A percentile compares a stretch with the other conserved stretches of the same genome.
These are phyloP conservation scores for Seira musarum DNA, from an alignment of 2,888 invertebrate species.

Conservation along the genomic window DNA sequence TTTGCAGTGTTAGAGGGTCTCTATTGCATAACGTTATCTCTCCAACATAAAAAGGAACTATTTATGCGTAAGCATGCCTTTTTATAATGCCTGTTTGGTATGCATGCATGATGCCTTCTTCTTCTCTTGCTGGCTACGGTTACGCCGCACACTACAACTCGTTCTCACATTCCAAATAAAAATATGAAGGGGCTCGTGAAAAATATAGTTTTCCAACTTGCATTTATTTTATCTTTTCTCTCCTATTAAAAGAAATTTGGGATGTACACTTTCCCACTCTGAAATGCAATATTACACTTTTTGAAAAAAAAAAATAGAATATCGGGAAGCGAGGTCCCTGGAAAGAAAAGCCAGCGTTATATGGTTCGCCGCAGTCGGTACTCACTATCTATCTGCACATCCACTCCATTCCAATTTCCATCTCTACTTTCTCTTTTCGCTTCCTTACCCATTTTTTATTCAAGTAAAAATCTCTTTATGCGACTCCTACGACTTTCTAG, in stretches of 20 bases:
- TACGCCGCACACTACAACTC: background rate
- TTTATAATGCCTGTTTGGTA: slow-evolving; percentile 17
- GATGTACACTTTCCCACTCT: background rate
- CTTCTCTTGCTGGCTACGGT: background rate
- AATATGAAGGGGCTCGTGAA: slow-evolving; percentile 6
- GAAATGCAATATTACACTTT: slow-evolving; percentile 5
- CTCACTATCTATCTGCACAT: slow-evolving; percentile 3
- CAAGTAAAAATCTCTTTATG: slow-evolving; percentile 41
- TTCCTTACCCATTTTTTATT: slow-evolving; percentile 32
- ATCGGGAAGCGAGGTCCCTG: background rate
- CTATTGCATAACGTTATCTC: slow-evolving; percentile 48
- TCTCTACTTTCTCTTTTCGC: slow-evolving; percentile 5
- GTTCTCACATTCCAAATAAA: background rate
- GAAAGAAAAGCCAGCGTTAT: background rate
- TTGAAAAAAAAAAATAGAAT: background rate
- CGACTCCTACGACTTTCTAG: slow-evolving; percentile 2
- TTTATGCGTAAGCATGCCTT: slow-evolving; percentile 52
- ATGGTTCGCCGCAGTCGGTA: slow-evolving; percentile 7
- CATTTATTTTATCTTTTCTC: slow-evolving; percentile 4
- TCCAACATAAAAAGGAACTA: slow-evolving; percentile 43
- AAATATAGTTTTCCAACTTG: slow-evolving; percentile 19
- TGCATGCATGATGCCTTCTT: slow-evolving; percentile 12
- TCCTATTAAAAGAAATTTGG: background rate
- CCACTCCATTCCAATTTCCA: slow-evolving; percentile 31
- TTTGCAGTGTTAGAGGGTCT: slow-evolving; percentile 3